These are phyloP conservation scores for Gallinago undulata DNA, from an alignment of 2,113 vertebrate species.

Conservation along the genomic window DNA sequence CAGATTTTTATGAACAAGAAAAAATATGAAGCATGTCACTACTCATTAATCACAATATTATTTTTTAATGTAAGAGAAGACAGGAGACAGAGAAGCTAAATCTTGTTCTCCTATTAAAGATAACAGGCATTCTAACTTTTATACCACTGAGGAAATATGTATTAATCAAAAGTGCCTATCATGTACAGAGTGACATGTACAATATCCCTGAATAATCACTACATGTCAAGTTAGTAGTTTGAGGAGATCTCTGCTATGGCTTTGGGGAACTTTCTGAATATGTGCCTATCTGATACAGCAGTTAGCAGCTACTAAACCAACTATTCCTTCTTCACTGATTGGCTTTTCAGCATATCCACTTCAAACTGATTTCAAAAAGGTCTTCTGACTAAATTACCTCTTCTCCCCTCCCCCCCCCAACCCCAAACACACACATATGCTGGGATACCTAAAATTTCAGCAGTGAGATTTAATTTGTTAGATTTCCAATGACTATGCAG, in stretches of 20 bases:
- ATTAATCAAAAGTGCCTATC: constrained; percentile 40
- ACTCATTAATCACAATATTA: constrained; percentile 54
- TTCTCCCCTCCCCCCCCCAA: too few species aligned
- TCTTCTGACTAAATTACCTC: not conserved
- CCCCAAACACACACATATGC: too few species aligned
- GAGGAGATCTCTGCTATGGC: not conserved
- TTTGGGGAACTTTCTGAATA: not conserved
- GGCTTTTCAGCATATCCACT: not conserved
- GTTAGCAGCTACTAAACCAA: not conserved
- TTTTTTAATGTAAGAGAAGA: constrained; percentile 52
- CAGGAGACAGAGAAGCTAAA: constrained; percentile 31
- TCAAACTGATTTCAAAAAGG: not conserved
- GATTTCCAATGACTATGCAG: not conserved
- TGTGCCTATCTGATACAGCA: not conserved
- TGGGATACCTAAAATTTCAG: not conserved
- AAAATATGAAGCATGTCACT: constrained; percentile 29
- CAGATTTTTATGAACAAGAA: constrained; percentile 12
- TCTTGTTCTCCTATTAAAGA: constrained; percentile 44
- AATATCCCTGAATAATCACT: not conserved
- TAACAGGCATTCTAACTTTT: constrained; percentile 40
- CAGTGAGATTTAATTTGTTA: not conserved
- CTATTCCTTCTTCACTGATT: not conserved
- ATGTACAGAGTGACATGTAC: not conserved
- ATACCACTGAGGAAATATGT: not conserved
- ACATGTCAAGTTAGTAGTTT: not conserved